phyloP scores from a whole-genome alignment of 2,888 invertebrate species.

The Choreutis nemorana region DNA sequence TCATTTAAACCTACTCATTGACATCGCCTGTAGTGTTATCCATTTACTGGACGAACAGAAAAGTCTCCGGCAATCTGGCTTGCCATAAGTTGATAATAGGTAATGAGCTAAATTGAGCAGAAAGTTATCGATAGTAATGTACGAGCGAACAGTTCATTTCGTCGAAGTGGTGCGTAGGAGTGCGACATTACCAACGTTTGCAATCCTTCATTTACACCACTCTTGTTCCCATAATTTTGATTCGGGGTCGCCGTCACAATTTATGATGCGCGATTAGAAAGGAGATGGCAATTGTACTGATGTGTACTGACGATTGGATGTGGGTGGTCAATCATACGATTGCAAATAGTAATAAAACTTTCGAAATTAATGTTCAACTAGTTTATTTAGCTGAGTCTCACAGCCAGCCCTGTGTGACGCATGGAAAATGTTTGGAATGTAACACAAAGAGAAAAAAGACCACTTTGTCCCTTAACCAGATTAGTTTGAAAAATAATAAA shows the following conservation, averaged over 20 bases:
- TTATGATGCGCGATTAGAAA: constrained; percentile 54
- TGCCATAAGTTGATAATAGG: constrained; percentile 11
- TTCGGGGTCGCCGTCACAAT: constrained; percentile 60
- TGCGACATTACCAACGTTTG: constrained; percentile 33
- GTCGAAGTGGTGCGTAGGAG: constrained; percentile 55
- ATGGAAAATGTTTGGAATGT: no score
- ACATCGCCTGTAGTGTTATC: no score
- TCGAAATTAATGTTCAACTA: no score
- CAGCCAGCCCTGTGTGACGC: no score
- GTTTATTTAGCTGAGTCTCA: no score
- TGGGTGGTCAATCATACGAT: constrained; percentile 38
- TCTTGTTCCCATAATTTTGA: constrained; percentile 60
- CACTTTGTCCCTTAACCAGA: no score
- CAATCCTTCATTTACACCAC: constrained; percentile 58
- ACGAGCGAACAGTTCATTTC: constrained; percentile 48
- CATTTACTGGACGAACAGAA: no score
- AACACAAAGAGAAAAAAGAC: no score
- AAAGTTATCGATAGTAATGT: constrained; percentile 32
- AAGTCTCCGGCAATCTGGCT: constrained; percentile 2
- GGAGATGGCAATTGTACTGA: constrained; percentile 52
- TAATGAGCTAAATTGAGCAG: constrained; percentile 42
- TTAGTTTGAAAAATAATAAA: no score
- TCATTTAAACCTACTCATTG: no score
- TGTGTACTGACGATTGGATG: constrained; percentile 34
- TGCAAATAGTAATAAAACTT: no score